Base-by-base conservation (phyloP, 23 tunicate species). In the Ciona savignyi region DNA sequence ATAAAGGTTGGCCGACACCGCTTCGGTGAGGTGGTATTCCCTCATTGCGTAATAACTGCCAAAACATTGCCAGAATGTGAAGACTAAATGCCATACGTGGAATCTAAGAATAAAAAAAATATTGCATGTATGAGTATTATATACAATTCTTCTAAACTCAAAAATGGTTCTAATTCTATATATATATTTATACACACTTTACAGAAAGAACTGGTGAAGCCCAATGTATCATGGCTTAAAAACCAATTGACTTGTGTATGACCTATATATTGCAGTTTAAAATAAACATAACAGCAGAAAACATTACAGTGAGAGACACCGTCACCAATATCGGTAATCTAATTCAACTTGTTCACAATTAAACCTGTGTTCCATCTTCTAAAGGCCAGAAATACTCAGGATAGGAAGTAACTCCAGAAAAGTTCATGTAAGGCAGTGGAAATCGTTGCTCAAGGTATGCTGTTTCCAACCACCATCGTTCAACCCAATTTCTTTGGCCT, bases 401-500 rank as follows among this genome's bases (percentile, higher is more conserved):
- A 63, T 77, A 81, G 6, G 77, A 65, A 4, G 80, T 19, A 0
- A 49, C 6, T 32, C 96, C 96, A 77, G 77, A 26, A 77, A 88
- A 81, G 51, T 88, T 88, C 23, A 77, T 31, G 31, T 73, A 72
- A 1, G 9, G 32, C 22, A 75, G 56, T 11, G 96, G 83, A 27
- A 60, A 28, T 28, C 96, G 76, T 2, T 66, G 33, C 33, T 81
- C 76, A 27, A 88, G 34, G 66, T 88, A 88, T 29, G 74, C 96
- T 23, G 70, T 77, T 4, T 82, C 80, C 23, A 66, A 0, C 96
- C 96, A 88, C 75, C 65, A 35, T 34, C 77, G 72, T 30, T 82
- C 77, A 19, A 82, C 72, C 88, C 96, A 88, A 67, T 88, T 82
- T 25, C 84, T 42, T 1, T 78, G 79, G 27, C 0, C 88, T 88